These are phyloP conservation scores for Ciconia maguari DNA, from an alignment of 2,113 vertebrate species.

Conservation along the genomic window DNA sequence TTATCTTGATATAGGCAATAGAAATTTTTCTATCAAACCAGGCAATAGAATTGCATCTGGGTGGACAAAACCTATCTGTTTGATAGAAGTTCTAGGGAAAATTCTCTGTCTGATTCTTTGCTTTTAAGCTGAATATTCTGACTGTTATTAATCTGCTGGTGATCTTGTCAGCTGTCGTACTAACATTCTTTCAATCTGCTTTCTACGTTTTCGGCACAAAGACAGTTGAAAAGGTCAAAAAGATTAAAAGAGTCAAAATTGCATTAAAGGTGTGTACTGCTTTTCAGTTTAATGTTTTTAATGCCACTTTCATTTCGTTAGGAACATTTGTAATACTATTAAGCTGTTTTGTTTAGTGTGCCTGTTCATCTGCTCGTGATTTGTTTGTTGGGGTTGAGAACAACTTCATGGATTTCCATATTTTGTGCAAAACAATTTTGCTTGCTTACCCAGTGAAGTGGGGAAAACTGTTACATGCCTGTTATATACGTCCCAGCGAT, in stretches of 20 bases:
- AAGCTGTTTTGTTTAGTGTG: slow-evolving; percentile 61
- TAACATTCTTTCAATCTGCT: slow-evolving; percentile 94
- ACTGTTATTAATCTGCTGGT: slow-evolving; percentile 83
- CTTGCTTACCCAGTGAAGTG: slow-evolving; percentile 70
- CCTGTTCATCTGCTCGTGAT: slow-evolving; percentile 65
- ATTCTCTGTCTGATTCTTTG: slow-evolving; percentile 28
- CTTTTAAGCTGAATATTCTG: slow-evolving; percentile 78
- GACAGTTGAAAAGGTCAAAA: slow-evolving; percentile 99
- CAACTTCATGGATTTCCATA: slow-evolving; percentile 43
- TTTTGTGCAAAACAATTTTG: slow-evolving; percentile 63
- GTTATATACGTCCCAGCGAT: background rate
- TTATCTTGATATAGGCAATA: background rate
- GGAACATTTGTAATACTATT: slow-evolving; percentile 64
- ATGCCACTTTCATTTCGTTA: slow-evolving; percentile 74
- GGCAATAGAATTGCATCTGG: background rate
- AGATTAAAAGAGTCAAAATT: slow-evolving; percentile 99
- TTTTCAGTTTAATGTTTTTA: slow-evolving; percentile 83
- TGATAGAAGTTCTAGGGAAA: slow-evolving; percentile 1
- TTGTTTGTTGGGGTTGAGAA: slow-evolving; percentile 53
- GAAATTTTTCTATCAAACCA: background rate
- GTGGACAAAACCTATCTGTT: slow-evolving; percentile 12
- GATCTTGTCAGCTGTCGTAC: slow-evolving; percentile 91
- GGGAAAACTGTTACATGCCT: slow-evolving; percentile 83
- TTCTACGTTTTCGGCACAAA: slow-evolving; percentile 90
- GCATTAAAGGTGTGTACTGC: slow-evolving; percentile 99